Evolutionary conservation across 1,140 invertebrate genomes (phyloP), one percentile per base, ranked within the genome.

Genomic region (Drosophila santomea): DNA sequence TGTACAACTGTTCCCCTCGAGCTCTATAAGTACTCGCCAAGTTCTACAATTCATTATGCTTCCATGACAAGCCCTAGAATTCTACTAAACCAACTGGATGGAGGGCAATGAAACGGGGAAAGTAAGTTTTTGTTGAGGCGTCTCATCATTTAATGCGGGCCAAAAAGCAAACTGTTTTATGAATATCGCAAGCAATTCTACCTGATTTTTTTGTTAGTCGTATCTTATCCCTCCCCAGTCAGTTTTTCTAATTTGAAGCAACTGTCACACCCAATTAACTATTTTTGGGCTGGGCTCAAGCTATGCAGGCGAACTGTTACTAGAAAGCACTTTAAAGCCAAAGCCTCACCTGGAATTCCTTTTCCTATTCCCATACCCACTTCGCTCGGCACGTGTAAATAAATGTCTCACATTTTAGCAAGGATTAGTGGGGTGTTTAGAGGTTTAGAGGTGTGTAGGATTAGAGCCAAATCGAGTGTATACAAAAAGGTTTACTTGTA

Each of bases 291-390:
- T 75, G 50, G 39, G 57, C 51, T 67, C 75, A 59, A 35, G 62
- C 51, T 79, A 60, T 35, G 74, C 69, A 76, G 81, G 79, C 83
- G 54, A 78, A 74, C 54, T 62, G 50, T 68, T 76, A 88, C 71
- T 88, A 88, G 28, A 63, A 88, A 88, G 83, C 78, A 47, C 44
- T 72, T 80, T 20, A 47, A 86, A 86, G 78, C 78, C 56, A 81
- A 86, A 81, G 73, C 78, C 69, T 67, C 43, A 32, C 39, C 8
- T 11, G 14, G 43, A 35, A 41, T 32, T 32, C 32, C 7, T 3
- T 23, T 14, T 58, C 28, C 7, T 3, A 32, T 15, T 58, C 28
- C 15, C 28, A 36, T 56, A 17, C 52, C 60, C 14, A 48, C 41
- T 48, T 55, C 23, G 15, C 72, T 63, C 55, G 55, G 32, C 43